Evolutionary conservation across 2,113 vertebrate genomes (phyloP).

Genomic region (Strix aluco): DNA sequence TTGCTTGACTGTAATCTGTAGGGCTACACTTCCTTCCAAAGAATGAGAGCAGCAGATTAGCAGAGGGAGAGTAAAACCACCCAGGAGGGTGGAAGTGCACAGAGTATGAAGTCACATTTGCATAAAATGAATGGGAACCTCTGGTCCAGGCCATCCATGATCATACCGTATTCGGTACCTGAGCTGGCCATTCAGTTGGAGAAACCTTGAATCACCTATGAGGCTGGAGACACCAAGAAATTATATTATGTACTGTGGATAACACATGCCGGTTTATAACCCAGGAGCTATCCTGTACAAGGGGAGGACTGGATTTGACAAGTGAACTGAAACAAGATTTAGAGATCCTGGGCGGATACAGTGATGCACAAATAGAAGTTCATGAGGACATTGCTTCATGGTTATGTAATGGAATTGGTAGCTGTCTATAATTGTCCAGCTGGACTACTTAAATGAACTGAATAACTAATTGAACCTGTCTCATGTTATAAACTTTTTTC

Average conservation of each 20-base stretch:
- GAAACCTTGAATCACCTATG: neutral
- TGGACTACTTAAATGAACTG: conserved; percentile 39
- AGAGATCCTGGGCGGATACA: neutral
- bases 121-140: neutral
- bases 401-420: conserved; percentile 45
- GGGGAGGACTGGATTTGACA: neutral
- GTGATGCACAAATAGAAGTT: conserved; percentile 40
- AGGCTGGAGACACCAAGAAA: neutral
- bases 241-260: neutral
- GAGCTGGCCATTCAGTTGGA: rapidly evolving
- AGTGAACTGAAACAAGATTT: neutral
- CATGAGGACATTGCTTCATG: conserved; percentile 36
- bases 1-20: neutral
- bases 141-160: neutral
- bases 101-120: neutral
- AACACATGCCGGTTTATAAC: neutral
- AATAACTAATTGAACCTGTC: conserved; percentile 37
- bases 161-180: rapidly evolving
- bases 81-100: neutral
- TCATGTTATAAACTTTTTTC: conserved; percentile 30
- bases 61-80: neutral
- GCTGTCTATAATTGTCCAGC: conserved; percentile 31
- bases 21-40: neutral
- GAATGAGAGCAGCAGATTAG: neutral
- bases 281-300: neutral